Base-by-base conservation (phyloP, 1,140 invertebrate genomes). In the Acyrthosiphon pisum region DNA sequence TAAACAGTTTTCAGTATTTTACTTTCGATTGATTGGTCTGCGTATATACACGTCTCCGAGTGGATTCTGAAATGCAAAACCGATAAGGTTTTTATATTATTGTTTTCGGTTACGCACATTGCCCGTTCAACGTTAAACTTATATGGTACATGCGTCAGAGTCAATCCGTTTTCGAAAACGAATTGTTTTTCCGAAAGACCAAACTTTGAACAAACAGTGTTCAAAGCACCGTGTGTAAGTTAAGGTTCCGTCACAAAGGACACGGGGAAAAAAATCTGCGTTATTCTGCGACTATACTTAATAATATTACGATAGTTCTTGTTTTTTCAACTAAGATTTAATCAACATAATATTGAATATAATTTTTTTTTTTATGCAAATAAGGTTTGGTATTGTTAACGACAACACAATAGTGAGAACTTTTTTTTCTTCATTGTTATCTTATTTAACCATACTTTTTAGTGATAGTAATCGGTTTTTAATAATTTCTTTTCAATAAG, bases 131-230 rank as follows among this genome's bases (percentile, higher is more conserved):
- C 37, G 50, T 90, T 37, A 90, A 90, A 90, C 88, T 56, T 41
- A 90, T 90, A 9, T 35, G 9, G 37, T 44, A 44, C 22, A 90
- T 35, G 20, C 87, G n/a, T 50, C 87, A 37, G 50, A 90, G 56
- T 90, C 50, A 53, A 90, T 90, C 8, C 11, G 35, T 56, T 90
- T 30, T 37, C n/a, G 22, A 41, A 56, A 90, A 41, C 8, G 35
- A 90, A 90, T 90, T 90, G 30, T 53, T 56, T 90, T 56, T 53
- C 20, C 20, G 11, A 89, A 89, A 50, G n/a, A 56, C 88, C 35
- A 56, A 90, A 90, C 88, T 53, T 90, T 56, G 35, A 89, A 89
- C n/a, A 56, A 89, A 56, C 37, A 56, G 14, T 90, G 50, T 41
- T 88, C 48, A 56, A 56, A 50, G 56, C 22, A 90, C 88, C 35